These are phyloP conservation scores for Borostomias antarcticus DNA, from an alignment of 2,797 vertebrate species.

Conservation along the genomic window DNA sequence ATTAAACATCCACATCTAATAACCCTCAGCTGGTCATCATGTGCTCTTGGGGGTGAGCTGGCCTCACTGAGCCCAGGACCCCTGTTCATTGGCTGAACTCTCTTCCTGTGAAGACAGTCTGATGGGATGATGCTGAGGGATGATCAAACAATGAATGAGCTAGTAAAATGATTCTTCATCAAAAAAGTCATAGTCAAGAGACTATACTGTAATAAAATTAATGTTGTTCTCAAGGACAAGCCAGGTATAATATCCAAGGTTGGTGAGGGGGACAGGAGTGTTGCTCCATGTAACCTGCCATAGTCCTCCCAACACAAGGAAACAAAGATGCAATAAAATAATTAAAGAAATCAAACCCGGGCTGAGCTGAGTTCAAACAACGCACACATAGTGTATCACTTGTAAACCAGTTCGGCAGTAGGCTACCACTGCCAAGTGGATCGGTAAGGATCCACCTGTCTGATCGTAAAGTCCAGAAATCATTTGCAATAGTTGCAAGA, in stretches of 20 bases:
- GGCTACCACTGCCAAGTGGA: not conserved
- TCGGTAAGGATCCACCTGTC: not conserved
- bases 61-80: constrained; percentile 58
- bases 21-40: constrained; percentile 87
- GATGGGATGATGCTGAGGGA: not conserved
- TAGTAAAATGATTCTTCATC: not conserved
- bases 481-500: not conserved
- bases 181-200: too few relatives aligned
- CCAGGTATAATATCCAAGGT: too few relatives aligned
- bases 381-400: not conserved
- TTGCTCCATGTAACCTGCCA: too few relatives aligned
- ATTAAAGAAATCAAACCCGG: too few relatives aligned
- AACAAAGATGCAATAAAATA: too few relatives aligned
- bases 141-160: not conserved
- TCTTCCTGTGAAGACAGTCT: constrained; percentile 16
- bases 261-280: too few relatives aligned
- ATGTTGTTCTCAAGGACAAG: too few relatives aligned
- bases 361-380: not conserved
- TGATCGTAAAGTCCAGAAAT: not conserved
- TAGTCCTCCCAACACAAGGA: too few relatives aligned
- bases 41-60: constrained; percentile 72
- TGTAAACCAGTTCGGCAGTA: not conserved
- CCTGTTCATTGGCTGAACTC: not conserved
- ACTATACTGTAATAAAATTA: too few relatives aligned
- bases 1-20: constrained; percentile 62